Percentiles rank a stretch among this genome's conserved stretches.
Conservation (phyloP, 2,113 vertebrate species). For the Rhadina sibilatrix region DNA sequence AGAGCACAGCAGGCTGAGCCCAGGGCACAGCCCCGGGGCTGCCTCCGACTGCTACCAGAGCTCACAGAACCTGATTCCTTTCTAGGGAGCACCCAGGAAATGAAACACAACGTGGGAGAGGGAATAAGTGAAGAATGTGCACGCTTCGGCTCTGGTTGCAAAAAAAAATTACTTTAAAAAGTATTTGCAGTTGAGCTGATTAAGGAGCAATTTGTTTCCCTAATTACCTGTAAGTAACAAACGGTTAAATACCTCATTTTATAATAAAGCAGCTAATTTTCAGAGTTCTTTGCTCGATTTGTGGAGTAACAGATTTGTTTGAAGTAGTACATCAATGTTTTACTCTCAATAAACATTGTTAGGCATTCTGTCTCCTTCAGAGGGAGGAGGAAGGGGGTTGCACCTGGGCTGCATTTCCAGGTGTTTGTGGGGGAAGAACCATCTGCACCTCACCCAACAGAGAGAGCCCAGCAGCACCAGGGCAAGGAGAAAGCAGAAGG, state of each 20-base stretch:
- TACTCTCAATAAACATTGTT: background rate
- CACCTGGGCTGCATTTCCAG: background rate
- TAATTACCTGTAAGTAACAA: slow-evolving; percentile 33
- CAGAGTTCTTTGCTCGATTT: background rate
- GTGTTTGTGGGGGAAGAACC: background rate
- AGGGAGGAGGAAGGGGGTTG: background rate
- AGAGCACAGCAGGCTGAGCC: background rate
- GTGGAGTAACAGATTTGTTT: background rate
- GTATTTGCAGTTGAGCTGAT: background rate
- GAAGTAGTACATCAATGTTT: background rate
- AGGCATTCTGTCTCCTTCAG: fast-evolving
- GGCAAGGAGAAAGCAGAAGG: background rate
- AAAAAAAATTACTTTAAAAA: background rate
- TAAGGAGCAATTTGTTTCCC: slow-evolving; percentile 3
- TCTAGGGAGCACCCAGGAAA: background rate
- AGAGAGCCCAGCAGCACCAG: background rate
- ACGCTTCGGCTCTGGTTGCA: background rate
- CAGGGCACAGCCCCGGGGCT: background rate
- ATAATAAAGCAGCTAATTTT: background rate
- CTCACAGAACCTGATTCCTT: fast-evolving
- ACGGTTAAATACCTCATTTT: background rate
- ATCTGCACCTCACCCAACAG: background rate
- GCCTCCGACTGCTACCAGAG: fast-evolving
- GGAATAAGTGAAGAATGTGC: background rate
- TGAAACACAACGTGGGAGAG: background rate